Conservation (phyloP, 2,888 invertebrate genomes). For the Cheilosia vulpina region DNA sequence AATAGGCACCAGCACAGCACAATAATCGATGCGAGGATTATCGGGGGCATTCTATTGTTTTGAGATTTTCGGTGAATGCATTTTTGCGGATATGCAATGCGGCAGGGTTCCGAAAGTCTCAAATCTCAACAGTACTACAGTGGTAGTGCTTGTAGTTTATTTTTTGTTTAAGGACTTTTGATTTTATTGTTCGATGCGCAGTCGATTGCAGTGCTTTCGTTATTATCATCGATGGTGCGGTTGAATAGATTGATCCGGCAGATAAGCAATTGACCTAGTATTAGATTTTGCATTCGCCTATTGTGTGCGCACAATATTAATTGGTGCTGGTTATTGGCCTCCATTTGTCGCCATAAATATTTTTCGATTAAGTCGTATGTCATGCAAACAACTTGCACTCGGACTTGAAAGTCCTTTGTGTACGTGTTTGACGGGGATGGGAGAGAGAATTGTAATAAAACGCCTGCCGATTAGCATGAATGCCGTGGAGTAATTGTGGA, state of each 20-base stretch:
- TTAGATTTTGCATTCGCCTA: conserved; percentile 34
- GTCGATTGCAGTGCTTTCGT: conserved; percentile 66
- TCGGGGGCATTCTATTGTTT: conserved; percentile 66
- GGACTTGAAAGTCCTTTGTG: too few relatives aligned
- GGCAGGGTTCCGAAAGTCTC: conserved; percentile 41
- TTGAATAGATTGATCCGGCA: conserved; percentile 42
- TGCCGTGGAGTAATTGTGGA: too few relatives aligned
- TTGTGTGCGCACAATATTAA: conserved; percentile 30
- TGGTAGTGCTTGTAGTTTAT: conserved; percentile 34
- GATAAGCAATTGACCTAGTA: conserved; percentile 68
- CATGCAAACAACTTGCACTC: background rate
- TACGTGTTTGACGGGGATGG: too few relatives aligned
- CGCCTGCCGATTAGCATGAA: too few relatives aligned
- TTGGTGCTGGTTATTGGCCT: conserved; percentile 13
- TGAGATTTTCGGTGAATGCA: conserved; percentile 67
- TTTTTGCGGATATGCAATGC: conserved; percentile 72
- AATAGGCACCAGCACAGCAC: conserved; percentile 34
- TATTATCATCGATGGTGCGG: conserved; percentile 43
- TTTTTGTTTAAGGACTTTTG: conserved; percentile 15
- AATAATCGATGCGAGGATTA: conserved; percentile 67
- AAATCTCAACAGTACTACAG: conserved; percentile 24
- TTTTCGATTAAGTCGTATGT: background rate
- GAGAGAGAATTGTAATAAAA: too few relatives aligned
- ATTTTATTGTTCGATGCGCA: conserved; percentile 44
- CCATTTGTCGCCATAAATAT: background rate